phyloP scores from a whole-genome alignment of 2,888 invertebrate genomes.

The Criorhina ranunculi region DNA sequence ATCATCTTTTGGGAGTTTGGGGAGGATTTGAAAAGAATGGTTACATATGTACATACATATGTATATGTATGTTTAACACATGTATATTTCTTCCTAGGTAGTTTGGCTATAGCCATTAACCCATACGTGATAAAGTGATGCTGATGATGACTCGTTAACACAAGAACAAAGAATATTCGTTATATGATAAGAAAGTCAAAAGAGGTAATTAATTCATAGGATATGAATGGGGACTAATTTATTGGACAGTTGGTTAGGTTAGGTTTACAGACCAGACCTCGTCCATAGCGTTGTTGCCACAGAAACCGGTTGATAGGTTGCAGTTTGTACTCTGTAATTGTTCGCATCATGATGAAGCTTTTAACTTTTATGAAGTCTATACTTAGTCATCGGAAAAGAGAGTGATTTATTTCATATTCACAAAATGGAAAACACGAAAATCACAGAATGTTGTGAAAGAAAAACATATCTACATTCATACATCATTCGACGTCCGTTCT shows the following conservation, averaged over 20 bases:
- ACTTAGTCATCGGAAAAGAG: constrained; percentile 7
- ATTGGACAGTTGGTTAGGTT: background rate
- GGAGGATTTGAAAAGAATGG: too few relatives aligned
- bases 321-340: background rate
- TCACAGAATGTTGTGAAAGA: background rate
- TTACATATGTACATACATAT: background rate
- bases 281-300: constrained; percentile 7
- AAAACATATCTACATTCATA: background rate
- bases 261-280: background rate
- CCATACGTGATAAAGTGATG: background rate
- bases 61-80: background rate
- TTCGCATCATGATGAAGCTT: background rate
- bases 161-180: background rate
- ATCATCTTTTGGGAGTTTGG: too few relatives aligned
- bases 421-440: background rate
- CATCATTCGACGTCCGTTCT: too few relatives aligned
- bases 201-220: background rate
- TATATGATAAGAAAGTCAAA: background rate
- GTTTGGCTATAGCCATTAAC: too few relatives aligned
- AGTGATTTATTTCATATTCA: constrained; percentile 1
- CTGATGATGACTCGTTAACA: background rate
- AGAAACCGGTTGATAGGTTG: constrained; percentile 15
- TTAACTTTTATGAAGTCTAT: constrained; percentile 2
- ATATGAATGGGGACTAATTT: background rate
- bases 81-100: background rate